Evolutionary conservation across 2,113 vertebrate species (phyloP).

Genomic region (Dolichallabes microphthalmus): DNA sequence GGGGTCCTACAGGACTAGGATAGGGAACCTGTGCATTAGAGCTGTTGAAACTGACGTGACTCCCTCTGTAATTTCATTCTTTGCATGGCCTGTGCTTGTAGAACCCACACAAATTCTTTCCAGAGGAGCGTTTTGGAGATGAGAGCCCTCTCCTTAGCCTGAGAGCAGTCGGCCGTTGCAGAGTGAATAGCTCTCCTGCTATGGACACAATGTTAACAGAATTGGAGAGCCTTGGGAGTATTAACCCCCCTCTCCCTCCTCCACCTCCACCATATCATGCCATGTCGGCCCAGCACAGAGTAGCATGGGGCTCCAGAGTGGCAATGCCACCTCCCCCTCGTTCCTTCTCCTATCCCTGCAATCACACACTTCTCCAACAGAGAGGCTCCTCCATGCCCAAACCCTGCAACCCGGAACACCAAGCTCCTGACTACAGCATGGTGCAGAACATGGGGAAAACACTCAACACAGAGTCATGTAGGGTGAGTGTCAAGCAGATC

Average conservation of each 20-base stretch:
- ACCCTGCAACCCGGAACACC: conserved; percentile 72
- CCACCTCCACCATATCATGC: conserved; percentile 92
- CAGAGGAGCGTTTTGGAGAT: conserved; percentile 94
- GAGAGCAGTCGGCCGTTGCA: conserved; percentile 86
- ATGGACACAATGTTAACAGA: conserved; percentile 95
- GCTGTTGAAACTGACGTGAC: not conserved
- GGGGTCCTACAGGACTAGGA: no score
- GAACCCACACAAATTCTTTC: conserved; percentile 99
- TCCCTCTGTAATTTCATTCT: not conserved
- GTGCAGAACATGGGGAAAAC: conserved; percentile 55
- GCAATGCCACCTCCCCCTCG: conserved; percentile 88
- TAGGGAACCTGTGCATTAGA: no score
- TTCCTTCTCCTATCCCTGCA: conserved; percentile 97
- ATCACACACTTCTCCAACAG: conserved; percentile 85
- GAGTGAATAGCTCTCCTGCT: conserved; percentile 90
- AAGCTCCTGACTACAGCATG: conserved; percentile 87
- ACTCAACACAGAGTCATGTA: conserved; percentile 9
- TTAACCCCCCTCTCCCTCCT: conserved; percentile 91
- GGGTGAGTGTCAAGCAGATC: conserved; percentile 17
- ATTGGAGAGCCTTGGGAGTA: conserved; percentile 87
- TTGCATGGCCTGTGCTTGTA: conserved; percentile 57
- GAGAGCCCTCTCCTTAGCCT: conserved; percentile 92
- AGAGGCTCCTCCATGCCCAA: conserved; percentile 80
- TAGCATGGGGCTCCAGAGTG: conserved; percentile 87
- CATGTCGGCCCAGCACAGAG: conserved; percentile 83